These are phyloP conservation scores for Andrena trimmerana DNA, from an alignment of 2,888 invertebrate species.

Conservation along the genomic window DNA sequence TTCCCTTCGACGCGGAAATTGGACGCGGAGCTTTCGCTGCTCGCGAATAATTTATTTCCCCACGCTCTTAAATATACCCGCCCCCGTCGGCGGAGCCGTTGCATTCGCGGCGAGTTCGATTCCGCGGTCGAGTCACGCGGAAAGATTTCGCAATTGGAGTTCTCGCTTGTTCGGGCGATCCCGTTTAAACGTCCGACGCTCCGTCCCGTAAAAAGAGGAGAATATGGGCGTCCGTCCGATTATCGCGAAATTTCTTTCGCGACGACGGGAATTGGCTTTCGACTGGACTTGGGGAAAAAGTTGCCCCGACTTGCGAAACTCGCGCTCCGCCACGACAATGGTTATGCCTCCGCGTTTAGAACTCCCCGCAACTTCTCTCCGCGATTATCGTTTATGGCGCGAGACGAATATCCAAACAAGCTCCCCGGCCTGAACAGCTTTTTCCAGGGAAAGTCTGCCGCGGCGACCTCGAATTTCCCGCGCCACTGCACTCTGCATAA, in stretches of 20 bases:
- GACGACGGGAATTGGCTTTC: background rate
- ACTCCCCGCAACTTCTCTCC: conserved; percentile 40
- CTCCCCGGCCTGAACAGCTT: background rate
- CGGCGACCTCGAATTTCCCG: conserved; percentile 16
- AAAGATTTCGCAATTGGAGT: background rate
- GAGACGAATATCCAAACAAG: conserved; percentile 62
- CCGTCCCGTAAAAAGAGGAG: background rate
- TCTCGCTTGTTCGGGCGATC: background rate
- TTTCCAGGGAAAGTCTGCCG: conserved; percentile 13
- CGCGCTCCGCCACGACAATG: conserved; percentile 11
- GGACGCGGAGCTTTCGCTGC: background rate
- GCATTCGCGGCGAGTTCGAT: background rate
- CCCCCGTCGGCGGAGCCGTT: background rate
- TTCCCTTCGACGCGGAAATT: background rate
- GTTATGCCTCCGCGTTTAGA: conserved; percentile 32
- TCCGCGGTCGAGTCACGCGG: conserved; percentile 11
- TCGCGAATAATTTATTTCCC: background rate
- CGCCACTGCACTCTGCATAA: background rate
- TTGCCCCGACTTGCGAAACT: conserved; percentile 30
- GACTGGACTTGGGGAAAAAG: conserved; percentile 16
- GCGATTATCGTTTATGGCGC: conserved; percentile 59
- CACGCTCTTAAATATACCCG: background rate
- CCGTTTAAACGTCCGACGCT: conserved; percentile 8
- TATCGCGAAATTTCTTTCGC: conserved; percentile 30
- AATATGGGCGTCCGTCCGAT: conserved; percentile 6